A percentile compares a stretch with the other conserved stretches of the same genome.
Evolutionary conservation across 2,888 invertebrate genomes (phyloP).

Genomic region (Ischnus inquisitorius): DNA sequence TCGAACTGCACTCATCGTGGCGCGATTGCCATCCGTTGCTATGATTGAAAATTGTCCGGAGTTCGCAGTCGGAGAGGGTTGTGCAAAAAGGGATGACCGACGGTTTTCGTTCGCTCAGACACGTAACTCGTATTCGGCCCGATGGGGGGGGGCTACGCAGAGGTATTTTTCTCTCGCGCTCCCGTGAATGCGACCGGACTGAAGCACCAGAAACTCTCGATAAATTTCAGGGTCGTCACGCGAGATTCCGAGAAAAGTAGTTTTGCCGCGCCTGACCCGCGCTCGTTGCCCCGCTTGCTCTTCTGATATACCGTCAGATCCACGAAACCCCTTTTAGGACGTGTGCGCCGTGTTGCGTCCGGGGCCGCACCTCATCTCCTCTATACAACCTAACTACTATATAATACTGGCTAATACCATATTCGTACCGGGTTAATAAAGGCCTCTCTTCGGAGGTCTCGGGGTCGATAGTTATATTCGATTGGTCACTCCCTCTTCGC

Average conservation of each 20-base stretch:
- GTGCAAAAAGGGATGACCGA: background rate
- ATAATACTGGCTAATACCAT: constrained; percentile 62
- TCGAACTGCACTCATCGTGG: background rate
- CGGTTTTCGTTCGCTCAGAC: background rate
- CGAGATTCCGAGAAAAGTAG: constrained; percentile 84
- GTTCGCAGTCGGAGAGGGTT: background rate
- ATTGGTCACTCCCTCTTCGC: constrained; percentile 82
- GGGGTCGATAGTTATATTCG: constrained; percentile 84
- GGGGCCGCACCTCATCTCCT: constrained; percentile 58
- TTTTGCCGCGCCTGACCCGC: constrained; percentile 77
- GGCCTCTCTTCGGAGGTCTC: constrained; percentile 81
- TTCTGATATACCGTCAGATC: constrained; percentile 60
- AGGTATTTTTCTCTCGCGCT: constrained; percentile 17
- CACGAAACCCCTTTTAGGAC: constrained; percentile 72
- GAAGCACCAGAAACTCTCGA: constrained; percentile 70
- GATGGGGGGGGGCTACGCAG: background rate
- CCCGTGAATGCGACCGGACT: constrained; percentile 11
- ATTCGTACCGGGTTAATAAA: constrained; percentile 82
- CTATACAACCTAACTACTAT: constrained; percentile 8
- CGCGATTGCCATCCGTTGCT: background rate
- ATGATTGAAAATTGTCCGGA: background rate
- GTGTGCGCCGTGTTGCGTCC: constrained; percentile 26
- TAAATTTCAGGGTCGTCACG: constrained; percentile 84
- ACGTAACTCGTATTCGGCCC: background rate
- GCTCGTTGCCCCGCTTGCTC: constrained; percentile 26